phyloP scores from a whole-genome alignment of 2,888 invertebrate genomes.

The Euplexia lucipara region DNA sequence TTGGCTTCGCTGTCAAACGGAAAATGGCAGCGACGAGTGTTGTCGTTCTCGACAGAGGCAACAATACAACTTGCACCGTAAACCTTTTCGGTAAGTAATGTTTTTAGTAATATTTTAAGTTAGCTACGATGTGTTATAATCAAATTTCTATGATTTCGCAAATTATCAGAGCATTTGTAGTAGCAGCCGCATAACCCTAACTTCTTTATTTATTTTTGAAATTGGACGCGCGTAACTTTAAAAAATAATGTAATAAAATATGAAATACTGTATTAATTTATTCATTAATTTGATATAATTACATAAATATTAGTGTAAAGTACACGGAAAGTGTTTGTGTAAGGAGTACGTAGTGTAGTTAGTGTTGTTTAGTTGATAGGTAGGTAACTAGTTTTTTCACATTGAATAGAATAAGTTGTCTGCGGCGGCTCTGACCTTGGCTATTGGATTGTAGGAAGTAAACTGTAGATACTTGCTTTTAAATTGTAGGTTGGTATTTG shows the following conservation, averaged over 20 bases:
- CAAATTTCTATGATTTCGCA: slow-evolving; percentile 17
- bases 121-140: slow-evolving; percentile 30
- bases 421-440: slow-evolving; percentile 88
- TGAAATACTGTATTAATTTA: slow-evolving; percentile 1
- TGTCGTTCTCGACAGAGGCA: slow-evolving; percentile 98
- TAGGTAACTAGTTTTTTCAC: slow-evolving; percentile 84
- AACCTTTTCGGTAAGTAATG: slow-evolving; percentile 97
- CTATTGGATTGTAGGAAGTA: slow-evolving; percentile 91
- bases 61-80: slow-evolving; percentile 99
- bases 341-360: slow-evolving; percentile 46
- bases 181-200: slow-evolving; percentile 79
- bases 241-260: slow-evolving; percentile 65
- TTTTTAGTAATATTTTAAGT: slow-evolving; percentile 53
- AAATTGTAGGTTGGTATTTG: slow-evolving; percentile 90
- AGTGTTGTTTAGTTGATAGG: slow-evolving; percentile 74
- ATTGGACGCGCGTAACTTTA: slow-evolving; percentile 86
- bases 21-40: slow-evolving; percentile 97
- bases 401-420: slow-evolving; percentile 88
- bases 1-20: slow-evolving; percentile 89
- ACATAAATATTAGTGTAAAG: slow-evolving; percentile 9
- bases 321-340: slow-evolving; percentile 34
- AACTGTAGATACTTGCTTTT: slow-evolving; percentile 89
- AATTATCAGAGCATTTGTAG: slow-evolving; percentile 49
- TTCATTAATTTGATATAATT: slow-evolving; percentile 22
- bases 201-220: slow-evolving; percentile 81